Evolutionary conservation across 2,888 invertebrate species (phyloP).

Genomic region (Dioctria rufipes): DNA sequence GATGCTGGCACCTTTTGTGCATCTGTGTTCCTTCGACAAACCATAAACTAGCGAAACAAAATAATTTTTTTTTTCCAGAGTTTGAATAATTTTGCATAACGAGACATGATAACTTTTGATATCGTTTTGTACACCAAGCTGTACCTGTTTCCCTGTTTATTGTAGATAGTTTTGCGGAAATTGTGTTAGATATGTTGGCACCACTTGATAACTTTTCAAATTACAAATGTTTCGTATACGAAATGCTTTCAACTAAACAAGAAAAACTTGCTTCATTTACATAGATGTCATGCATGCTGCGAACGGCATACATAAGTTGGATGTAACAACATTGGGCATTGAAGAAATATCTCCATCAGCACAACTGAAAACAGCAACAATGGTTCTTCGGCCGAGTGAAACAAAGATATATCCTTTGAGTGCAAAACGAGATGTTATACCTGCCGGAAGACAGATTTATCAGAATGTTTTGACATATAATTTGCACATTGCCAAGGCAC

Average conservation of each 20-base stretch:
- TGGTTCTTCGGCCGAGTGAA: constrained; percentile 85
- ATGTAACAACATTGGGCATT: constrained; percentile 79
- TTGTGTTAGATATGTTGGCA: constrained; percentile 24
- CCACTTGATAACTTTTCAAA: constrained; percentile 34
- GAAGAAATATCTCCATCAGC: constrained; percentile 87
- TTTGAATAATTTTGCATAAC: constrained; percentile 58
- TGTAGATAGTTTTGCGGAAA: constrained; percentile 28
- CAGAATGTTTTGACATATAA: constrained; percentile 90
- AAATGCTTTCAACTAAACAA: constrained; percentile 32
- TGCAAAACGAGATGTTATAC: constrained; percentile 85
- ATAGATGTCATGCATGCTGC: constrained; percentile 80
- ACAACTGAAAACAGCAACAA: constrained; percentile 82
- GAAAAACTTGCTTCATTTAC: constrained; percentile 45
- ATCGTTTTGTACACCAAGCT: constrained; percentile 15
- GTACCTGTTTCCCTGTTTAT: constrained; percentile 8
- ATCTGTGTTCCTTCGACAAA: constrained; percentile 51
- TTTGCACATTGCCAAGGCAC: constrained; percentile 85
- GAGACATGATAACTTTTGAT: constrained; percentile 48
- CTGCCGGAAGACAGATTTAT: constrained; percentile 91
- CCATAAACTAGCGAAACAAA: constrained; percentile 51
- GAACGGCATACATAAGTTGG: constrained; percentile 82
- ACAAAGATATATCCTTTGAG: constrained; percentile 85
- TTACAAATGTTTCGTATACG: constrained; percentile 43
- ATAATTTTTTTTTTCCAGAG: constrained; percentile 19
- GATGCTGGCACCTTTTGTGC: constrained; percentile 20